Evolutionary conservation across 2,113 vertebrate species (phyloP).

Genomic region (Saimiri boliviensis): DNA sequence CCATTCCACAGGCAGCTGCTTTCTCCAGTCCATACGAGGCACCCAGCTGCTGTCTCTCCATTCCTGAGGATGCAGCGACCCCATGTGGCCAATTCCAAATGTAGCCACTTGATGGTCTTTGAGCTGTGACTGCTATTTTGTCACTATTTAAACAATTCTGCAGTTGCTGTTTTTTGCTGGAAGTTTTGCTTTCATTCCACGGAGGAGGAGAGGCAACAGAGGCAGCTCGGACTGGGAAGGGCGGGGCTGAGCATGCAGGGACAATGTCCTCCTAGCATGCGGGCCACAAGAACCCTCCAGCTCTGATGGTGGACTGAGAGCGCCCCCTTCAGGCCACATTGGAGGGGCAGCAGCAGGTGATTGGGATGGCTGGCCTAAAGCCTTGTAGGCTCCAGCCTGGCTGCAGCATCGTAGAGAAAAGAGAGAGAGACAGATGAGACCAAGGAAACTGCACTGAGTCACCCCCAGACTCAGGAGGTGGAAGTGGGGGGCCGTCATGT

Average conservation of each 20-base stretch:
- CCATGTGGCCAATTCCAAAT: constrained; percentile 18
- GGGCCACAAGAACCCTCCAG: rapidly evolving
- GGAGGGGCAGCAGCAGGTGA: rapidly evolving
- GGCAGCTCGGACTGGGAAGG: neutral
- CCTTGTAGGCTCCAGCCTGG: neutral
- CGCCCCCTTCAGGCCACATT: rapidly evolving
- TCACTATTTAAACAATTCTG: neutral
- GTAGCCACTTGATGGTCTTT: neutral
- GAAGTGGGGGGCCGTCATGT: neutral
- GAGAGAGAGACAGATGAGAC: neutral
- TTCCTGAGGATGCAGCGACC: constrained; percentile 50
- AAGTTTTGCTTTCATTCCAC: neutral
- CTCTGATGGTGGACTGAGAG: neutral
- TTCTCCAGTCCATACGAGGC: neutral
- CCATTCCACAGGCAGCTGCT: no score
- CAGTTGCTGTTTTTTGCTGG: neutral
- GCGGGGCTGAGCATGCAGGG: neutral
- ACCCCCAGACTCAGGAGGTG: neutral
- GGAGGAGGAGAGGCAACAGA: neutral
- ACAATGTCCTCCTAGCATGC: neutral
- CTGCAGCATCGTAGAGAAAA: neutral
- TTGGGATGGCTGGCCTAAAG: neutral
- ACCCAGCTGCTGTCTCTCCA: neutral
- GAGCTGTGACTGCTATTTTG: neutral
- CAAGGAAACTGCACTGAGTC: neutral